A percentile compares a stretch with the other conserved stretches of the same genome.
phyloP scores from a whole-genome alignment of 1,140 invertebrate genomes.

The Anoplophora glabripennis region DNA sequence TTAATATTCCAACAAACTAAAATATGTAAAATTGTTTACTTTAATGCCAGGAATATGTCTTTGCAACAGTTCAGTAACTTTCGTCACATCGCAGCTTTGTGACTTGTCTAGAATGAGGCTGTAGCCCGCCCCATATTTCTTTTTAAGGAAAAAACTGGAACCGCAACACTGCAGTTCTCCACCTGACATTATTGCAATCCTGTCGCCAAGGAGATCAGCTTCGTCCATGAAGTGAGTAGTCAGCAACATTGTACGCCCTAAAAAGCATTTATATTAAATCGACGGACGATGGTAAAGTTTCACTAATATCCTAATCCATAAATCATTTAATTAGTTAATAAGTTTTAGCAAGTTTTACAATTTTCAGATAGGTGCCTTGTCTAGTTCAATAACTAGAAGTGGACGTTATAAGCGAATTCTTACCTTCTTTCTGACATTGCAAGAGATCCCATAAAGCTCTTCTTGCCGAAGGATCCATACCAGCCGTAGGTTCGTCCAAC shows the following conservation, averaged over 20 bases:
- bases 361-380: no score
- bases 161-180: slow-evolving; percentile 82
- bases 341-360: no score
- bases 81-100: slow-evolving; percentile 53
- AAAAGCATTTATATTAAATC: not conserved
- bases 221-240: slow-evolving; percentile 99
- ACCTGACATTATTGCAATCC: slow-evolving; percentile 85
- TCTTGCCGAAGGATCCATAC: slow-evolving; percentile 91
- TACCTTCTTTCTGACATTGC: slow-evolving; percentile 53
- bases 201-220: slow-evolving; percentile 90
- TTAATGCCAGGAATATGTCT: slow-evolving; percentile 36
- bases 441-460: slow-evolving; percentile 87
- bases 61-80: slow-evolving; percentile 31
- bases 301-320: no score
- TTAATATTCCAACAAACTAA: not conserved
- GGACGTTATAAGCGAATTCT: no score
- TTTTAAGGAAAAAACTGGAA: slow-evolving; percentile 84
- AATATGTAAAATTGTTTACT: slow-evolving; percentile 20
- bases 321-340: not conserved
- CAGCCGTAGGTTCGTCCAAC: slow-evolving; percentile 91
- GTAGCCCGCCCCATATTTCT: slow-evolving; percentile 74
- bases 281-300: not conserved
- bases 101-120: slow-evolving; percentile 56
- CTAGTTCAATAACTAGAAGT: no score
- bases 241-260: slow-evolving; percentile 73